Conservation (phyloP, 2,797 vertebrate genomes). For the Enteromius thamalakanensis region DNA sequence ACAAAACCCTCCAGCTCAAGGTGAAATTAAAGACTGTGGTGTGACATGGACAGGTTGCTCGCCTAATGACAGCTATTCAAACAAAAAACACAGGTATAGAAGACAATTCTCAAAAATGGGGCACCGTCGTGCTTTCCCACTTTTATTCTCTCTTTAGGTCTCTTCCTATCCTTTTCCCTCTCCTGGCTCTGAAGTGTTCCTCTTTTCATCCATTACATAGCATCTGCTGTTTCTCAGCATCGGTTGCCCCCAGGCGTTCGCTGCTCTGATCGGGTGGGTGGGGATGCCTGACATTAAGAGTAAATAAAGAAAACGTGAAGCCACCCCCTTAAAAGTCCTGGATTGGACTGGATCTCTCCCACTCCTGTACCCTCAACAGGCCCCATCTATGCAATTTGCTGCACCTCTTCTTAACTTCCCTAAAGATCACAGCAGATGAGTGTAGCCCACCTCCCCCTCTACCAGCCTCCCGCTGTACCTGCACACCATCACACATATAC, state of each 20-base stretch:
- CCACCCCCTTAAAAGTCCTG: slow-evolving; percentile 59
- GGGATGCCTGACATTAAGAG: slow-evolving; percentile 65
- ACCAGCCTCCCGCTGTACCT: slow-evolving; percentile 68
- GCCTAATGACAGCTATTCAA: background rate
- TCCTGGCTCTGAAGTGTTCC: slow-evolving; percentile 44
- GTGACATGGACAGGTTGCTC: slow-evolving; percentile 3
- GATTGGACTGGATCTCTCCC: slow-evolving; percentile 58
- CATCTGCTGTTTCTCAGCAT: slow-evolving; percentile 76
- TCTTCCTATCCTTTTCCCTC: slow-evolving; percentile 7
- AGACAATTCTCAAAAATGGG: slow-evolving; percentile 18
- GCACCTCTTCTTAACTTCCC: slow-evolving; percentile 49
- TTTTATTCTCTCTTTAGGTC: slow-evolving; percentile 17
- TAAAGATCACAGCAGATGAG: slow-evolving; percentile 61
- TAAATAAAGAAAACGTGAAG: slow-evolving; percentile 59
- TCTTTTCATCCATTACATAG: slow-evolving; percentile 63
- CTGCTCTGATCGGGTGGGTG: slow-evolving; percentile 65
- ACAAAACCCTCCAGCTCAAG: slow-evolving; percentile 40
- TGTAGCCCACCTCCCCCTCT: slow-evolving; percentile 52
- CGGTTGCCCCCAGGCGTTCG: slow-evolving; percentile 59
- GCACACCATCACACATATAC: slow-evolving; percentile 75
- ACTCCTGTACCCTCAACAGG: slow-evolving; percentile 67
- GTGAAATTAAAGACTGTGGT: slow-evolving; percentile 42
- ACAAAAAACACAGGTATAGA: slow-evolving; percentile 22
- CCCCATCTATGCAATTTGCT: slow-evolving; percentile 62
- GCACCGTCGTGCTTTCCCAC: background rate